Percentiles rank a stretch among this genome's conserved stretches.
Evolutionary conservation across 2,888 invertebrate species (phyloP).

Genomic region (Tromatobia lineatoria): DNA sequence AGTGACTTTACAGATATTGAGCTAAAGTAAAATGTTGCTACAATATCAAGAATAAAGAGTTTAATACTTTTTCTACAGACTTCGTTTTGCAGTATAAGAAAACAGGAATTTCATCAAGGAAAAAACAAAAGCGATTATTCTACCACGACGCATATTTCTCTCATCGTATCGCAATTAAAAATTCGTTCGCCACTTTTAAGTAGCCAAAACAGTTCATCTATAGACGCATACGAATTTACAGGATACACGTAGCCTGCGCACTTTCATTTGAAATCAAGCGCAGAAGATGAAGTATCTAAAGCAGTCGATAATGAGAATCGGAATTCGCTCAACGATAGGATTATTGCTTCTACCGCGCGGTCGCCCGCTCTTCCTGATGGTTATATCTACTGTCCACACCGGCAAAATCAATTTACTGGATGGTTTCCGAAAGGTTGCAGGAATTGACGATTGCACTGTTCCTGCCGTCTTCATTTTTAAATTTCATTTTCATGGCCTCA

Average conservation of each 20-base stretch:
- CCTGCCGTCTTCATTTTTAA: constrained; percentile 19
- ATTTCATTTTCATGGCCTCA: constrained; percentile 29
- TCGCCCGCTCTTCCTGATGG: not conserved
- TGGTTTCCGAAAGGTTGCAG: constrained; percentile 44
- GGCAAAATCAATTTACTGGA: constrained; percentile 37
- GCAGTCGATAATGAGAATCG: constrained; percentile 65
- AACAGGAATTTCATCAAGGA: too few relatives aligned
- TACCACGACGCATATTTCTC: too few relatives aligned
- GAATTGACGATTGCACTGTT: constrained; percentile 39
- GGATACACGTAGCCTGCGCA: not conserved
- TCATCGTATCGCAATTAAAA: not conserved
- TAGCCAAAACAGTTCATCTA: not conserved
- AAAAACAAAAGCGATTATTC: too few relatives aligned
- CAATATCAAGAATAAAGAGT: too few relatives aligned
- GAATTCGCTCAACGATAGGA: constrained; percentile 61
- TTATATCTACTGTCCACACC: constrained; percentile 13
- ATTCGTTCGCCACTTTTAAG: not conserved
- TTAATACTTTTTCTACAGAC: too few relatives aligned
- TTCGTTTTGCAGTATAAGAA: too few relatives aligned
- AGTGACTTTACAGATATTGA: too few relatives aligned
- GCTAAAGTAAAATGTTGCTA: too few relatives aligned
- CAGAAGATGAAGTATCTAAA: constrained; percentile 37
- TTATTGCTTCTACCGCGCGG: constrained; percentile 49
- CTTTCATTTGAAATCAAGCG: constrained; percentile 38
- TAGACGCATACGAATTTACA: not conserved